Percentiles rank a stretch among this genome's conserved stretches.
Evolutionary conservation across 2,797 vertebrate species (phyloP).

Genomic region (Meda fulgida): DNA sequence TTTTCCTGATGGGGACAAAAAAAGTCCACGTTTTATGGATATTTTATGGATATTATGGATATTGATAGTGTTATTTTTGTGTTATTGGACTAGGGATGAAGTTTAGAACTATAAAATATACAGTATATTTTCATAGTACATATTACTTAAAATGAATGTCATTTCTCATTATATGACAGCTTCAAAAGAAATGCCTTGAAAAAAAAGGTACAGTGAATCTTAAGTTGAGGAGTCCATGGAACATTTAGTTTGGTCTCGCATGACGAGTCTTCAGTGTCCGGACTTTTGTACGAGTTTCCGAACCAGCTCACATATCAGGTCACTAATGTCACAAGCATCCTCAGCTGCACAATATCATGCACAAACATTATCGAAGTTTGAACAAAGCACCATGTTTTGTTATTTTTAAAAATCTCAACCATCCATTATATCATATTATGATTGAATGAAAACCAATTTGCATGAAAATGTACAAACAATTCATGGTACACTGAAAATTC

Average conservation of each 20-base stretch:
- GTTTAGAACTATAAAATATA: no score
- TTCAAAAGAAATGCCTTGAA: neutral
- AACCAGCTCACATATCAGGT: constrained; percentile 37
- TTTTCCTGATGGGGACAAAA: no score
- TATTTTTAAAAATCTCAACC: neutral
- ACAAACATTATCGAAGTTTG: neutral
- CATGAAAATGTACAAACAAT: neutral
- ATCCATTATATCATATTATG: neutral
- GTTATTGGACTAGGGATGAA: no score
- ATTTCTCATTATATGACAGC: constrained; percentile 1
- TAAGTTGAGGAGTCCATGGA: constrained; percentile 23
- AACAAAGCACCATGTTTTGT: neutral
- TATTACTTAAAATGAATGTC: no score
- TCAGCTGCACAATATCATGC: constrained; percentile 1
- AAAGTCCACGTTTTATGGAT: no score
- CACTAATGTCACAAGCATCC: constrained; percentile 31
- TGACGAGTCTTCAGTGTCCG: constrained; percentile 25
- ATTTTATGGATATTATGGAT: no score
- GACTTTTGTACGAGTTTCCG: constrained; percentile 20
- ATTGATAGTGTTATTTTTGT: no score
- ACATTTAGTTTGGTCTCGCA: constrained; percentile 24
- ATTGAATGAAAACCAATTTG: neutral
- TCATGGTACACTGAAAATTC: neutral
- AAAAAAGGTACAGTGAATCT: neutral
- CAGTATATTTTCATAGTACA: no score